Conservation (phyloP, 2,797 vertebrate species). For the Acropternis orthonyx region DNA sequence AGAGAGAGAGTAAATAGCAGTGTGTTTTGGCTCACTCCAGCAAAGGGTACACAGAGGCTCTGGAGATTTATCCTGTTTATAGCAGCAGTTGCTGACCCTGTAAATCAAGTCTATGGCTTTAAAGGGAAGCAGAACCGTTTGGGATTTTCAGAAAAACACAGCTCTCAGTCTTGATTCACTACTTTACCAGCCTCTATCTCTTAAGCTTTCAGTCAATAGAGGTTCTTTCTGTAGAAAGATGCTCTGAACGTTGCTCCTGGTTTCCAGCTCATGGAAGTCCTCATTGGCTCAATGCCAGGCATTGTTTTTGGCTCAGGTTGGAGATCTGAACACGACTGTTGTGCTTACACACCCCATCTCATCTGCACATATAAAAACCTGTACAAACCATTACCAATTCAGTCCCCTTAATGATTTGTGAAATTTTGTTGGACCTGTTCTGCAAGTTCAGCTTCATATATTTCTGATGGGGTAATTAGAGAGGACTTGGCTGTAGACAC, state of each 20-base stretch:
- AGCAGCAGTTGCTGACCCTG: slow-evolving; percentile 50
- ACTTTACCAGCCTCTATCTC: neutral
- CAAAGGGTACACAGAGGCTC: slow-evolving; percentile 2
- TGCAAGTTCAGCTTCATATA: neutral
- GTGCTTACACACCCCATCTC: neutral
- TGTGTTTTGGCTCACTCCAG: slow-evolving; percentile 20
- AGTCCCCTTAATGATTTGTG: neutral
- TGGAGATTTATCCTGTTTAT: slow-evolving; percentile 52
- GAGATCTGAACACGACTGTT: neutral
- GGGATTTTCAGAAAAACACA: slow-evolving; percentile 1
- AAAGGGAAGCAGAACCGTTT: slow-evolving; percentile 5
- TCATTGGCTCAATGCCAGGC: neutral
- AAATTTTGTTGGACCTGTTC: neutral
- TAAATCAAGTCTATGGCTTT: slow-evolving; percentile 28
- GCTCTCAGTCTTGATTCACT: neutral
- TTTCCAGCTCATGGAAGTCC: neutral
- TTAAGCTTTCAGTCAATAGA: slow-evolving; percentile 10
- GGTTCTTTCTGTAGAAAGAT: neutral
- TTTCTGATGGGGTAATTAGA: neutral
- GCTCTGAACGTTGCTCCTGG: neutral
- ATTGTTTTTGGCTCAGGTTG: neutral
- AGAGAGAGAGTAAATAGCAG: neutral
- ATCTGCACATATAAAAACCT: neutral
- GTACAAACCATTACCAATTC: neutral
- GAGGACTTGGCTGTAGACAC: neutral